A percentile compares a stretch with the other conserved stretches of the same genome.
Conservation (phyloP, 1,140 invertebrate genomes). For the Leptoteleia sp. region DNA sequence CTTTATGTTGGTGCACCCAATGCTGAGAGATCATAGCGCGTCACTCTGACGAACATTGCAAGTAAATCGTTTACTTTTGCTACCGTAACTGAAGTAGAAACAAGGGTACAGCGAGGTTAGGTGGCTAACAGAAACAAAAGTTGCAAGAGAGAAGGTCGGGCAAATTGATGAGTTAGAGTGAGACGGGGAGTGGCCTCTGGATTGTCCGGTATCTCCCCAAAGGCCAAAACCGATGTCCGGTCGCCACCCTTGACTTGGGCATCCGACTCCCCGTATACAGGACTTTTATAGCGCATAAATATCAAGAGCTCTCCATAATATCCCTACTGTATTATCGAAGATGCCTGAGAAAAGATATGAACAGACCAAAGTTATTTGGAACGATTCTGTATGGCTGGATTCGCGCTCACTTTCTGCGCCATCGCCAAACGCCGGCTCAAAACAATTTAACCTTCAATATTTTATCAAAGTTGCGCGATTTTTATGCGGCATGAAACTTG, state of each 20-base stretch:
- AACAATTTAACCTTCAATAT: slow-evolving; percentile 53
- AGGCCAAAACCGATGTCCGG: slow-evolving; percentile 76
- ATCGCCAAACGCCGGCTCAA: slow-evolving; percentile 40
- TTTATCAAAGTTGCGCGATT: slow-evolving; percentile 32
- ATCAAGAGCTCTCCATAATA: slow-evolving; percentile 79
- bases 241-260: slow-evolving; percentile 75
- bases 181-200: slow-evolving; percentile 25
- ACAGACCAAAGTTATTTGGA: slow-evolving; percentile 69
- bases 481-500: slow-evolving; percentile 32
- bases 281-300: slow-evolving; percentile 81
- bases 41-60: slow-evolving; percentile 72
- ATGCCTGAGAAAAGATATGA: slow-evolving; percentile 70
- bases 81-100: slow-evolving; percentile 70
- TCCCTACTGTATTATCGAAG: slow-evolving; percentile 79
- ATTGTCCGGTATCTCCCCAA: slow-evolving; percentile 68
- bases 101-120: slow-evolving; percentile 24
- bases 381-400: slow-evolving; percentile 69
- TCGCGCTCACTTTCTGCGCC: slow-evolving; percentile 59
- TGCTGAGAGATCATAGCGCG: slow-evolving; percentile 53
- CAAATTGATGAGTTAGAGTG: slow-evolving; percentile 11
- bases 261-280: slow-evolving; percentile 72
- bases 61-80: slow-evolving; percentile 79
- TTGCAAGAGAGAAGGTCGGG: slow-evolving; percentile 11
- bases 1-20: slow-evolving; percentile 49
- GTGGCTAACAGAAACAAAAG: slow-evolving; percentile 47